Evolutionary conservation across 2,113 vertebrate species (phyloP), one percentile per base, ranked within the genome.

Genomic region (Oxygymnocypris stewartii): DNA sequence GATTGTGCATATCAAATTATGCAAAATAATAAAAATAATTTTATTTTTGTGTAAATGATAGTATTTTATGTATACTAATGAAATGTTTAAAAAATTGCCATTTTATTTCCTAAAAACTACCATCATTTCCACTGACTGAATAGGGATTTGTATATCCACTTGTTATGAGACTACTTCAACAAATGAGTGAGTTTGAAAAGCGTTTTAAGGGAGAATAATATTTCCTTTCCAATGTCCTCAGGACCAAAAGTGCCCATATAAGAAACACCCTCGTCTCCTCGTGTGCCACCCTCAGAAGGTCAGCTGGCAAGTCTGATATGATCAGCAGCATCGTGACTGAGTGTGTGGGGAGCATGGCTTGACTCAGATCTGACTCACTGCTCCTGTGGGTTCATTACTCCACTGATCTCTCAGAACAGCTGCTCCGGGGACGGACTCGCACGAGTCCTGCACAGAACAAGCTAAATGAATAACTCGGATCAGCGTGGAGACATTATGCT

Each of bases 311-410:
- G 37, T 54, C 61, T 88, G 74, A 83, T 88, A 82, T 82, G 82
- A 67, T 86, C 75, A 65, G 35, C n/a, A 25, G 49, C 47, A 77
- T 85, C 59, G 63, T 79, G 84, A 82, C 65, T 67, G 51, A 54
- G 51, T 54, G 63, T 82, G 54, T 40, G 73, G 78, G 71, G 84
- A 23, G 42, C 49, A 25, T 79, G 67, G 61, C 44, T 75, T 87
- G 81, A 87, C 51, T 87, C 81, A 87, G 86, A 79, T 84, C 81
- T 87, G 87, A 85, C 73, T 88, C 87, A 88, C 65, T 1, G 28
- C 61, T 67, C 40, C 80, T 79, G 35, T 88, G 44, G 84, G 75
- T 75, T 88, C 71, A 63, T 65, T 84, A 71, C 65, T 16, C 35
- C 8, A 37, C 76, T 79, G 61, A 79, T 69, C 76, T 67, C 25